Base-by-base conservation (phyloP, 1,140 invertebrate species). In the Conus betulinus region DNA sequence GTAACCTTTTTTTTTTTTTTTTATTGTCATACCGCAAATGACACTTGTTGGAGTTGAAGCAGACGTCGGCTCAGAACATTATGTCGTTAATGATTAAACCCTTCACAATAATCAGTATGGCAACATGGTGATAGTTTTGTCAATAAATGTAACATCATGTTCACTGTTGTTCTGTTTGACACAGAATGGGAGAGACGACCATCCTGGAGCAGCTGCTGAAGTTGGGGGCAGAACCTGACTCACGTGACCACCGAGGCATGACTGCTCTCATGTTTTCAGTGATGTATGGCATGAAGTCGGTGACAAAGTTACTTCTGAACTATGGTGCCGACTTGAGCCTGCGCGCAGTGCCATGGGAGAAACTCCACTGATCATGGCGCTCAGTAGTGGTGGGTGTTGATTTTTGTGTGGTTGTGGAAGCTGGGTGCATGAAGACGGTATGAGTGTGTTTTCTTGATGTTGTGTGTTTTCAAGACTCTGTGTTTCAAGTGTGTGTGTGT, bases 191-290 rank as follows among this genome's bases (percentile, higher is more conserved):
- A 57, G 63, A 93, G 89, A 91, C 91, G 20, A 84, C 88, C 52
- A 87, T 92, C 3, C 74, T 93, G n/a, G 90, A 94, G 25, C 84
- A 91, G 25, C 87, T 94, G 17, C 85, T 94, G 11, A 89, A 92
- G 11, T 84, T 91, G 11, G 91, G 93, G 20, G 93, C 92, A 90
- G 90, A 92, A 55, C 90, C 93, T 1, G 93, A 94, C 88, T 92
- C 92, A 83, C 78, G 84, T 7, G 94, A 94, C 86, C 92, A 92
- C 39, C 93, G 93, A 71, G 53, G 79, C 6, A 92, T 86, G 11
- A 91, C 91, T 4, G 88, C 90, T 15, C 87, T 93, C 27, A 90
- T 91, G 85, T 84, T 89, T 71, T 91, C 91, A 23, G 86, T 89
- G 39, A 87, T 81, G 15, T 88, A 88, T 25, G 91, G 90, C n/a